These are phyloP conservation scores for Aphidoletes aphidimyza DNA, from an alignment of 2,888 invertebrate genomes.

Conservation along the genomic window DNA sequence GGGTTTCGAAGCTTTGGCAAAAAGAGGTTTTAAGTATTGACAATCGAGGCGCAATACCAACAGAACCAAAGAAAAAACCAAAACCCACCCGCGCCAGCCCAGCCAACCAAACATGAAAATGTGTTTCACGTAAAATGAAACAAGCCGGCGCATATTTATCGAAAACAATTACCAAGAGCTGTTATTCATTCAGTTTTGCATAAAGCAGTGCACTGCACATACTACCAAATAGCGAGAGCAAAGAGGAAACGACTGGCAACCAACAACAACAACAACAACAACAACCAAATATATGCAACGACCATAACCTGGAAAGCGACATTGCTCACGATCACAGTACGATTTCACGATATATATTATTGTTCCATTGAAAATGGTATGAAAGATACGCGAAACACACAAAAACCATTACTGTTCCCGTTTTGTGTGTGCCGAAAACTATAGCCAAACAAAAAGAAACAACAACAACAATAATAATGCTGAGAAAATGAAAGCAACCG, in stretches of 20 bases:
- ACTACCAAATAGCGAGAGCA: not conserved
- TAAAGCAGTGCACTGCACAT: not conserved
- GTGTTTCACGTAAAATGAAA: slow-evolving; percentile 20
- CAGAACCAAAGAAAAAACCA: too few relatives aligned
- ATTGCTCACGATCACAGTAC: not conserved
- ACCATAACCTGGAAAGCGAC: not conserved
- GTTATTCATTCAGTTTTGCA: slow-evolving; percentile 35
- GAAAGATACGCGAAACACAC: slow-evolving; percentile 31
- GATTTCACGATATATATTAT: not conserved
- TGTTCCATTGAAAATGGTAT: not conserved
- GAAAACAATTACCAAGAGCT: slow-evolving; percentile 50
- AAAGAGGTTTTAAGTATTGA: too few relatives aligned
- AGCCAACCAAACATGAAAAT: too few relatives aligned
- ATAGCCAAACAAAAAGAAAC: not conserved
- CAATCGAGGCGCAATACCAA: too few relatives aligned
- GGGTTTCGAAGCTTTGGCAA: too few relatives aligned
- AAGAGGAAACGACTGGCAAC: not conserved
- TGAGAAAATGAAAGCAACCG: not conserved
- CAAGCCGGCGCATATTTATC: slow-evolving; percentile 15
- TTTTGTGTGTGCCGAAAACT: too few relatives aligned
- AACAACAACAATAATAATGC: not conserved
- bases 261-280: not conserved
- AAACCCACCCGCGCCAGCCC: too few relatives aligned
- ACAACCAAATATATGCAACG: not conserved
- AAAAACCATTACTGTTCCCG: slow-evolving; percentile 7